Percentiles rank a stretch among this genome's conserved stretches.
Conservation (phyloP, 2,797 vertebrate species). For the Betta splendens region DNA sequence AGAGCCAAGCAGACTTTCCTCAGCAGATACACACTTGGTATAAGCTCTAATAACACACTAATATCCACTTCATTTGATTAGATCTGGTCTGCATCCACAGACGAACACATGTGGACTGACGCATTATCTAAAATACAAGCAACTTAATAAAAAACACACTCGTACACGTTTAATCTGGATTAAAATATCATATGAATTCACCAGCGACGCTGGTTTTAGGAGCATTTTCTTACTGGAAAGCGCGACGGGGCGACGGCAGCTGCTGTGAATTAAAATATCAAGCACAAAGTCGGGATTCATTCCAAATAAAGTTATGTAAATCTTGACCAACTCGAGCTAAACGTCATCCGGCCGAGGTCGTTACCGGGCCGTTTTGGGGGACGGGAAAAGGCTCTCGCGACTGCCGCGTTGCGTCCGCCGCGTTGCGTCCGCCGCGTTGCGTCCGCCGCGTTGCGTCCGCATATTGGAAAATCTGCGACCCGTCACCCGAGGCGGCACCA, state of each 20-base stretch:
- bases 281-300: conserved; percentile 60
- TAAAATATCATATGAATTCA: conserved; percentile 42
- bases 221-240: conserved; percentile 47
- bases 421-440: conserved; percentile 10
- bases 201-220: conserved; percentile 31
- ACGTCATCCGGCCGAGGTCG: conserved; percentile 41
- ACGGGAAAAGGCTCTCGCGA: conserved; percentile 24
- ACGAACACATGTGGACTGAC: conserved; percentile 43
- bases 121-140: conserved; percentile 42
- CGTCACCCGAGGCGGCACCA: conserved; percentile 31
- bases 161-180: conserved; percentile 45
- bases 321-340: conserved; percentile 38
- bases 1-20: conserved; percentile 72
- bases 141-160: conserved; percentile 29
- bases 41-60: conserved; percentile 61
- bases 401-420: too few species aligned
- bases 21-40: conserved; percentile 64
- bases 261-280: conserved; percentile 59
- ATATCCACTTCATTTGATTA: conserved; percentile 71
- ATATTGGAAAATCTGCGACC: conserved; percentile 40
- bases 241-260: conserved; percentile 31
- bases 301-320: conserved; percentile 65
- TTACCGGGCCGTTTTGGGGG: conserved; percentile 39
- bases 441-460: conserved; percentile 9
- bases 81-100: conserved; percentile 49